A percentile compares a stretch with the other conserved stretches of the same genome.
Conservation (phyloP, 2,113 vertebrate species). For the Etia nguti region DNA sequence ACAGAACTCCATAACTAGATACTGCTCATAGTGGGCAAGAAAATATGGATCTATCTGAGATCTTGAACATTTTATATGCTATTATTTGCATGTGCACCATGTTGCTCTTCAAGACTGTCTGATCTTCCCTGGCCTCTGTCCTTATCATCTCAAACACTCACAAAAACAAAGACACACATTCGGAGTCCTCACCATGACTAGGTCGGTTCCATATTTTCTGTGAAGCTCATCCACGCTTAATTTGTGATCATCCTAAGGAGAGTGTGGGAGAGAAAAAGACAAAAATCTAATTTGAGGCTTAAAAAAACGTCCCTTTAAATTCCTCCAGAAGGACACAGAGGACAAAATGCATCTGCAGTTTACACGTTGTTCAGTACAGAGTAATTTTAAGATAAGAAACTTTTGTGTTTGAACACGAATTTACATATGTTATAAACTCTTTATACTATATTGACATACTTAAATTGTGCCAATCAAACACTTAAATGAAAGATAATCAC, state of each 20-base stretch:
- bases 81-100: neutral
- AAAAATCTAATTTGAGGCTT: neutral
- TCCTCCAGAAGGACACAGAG: neutral
- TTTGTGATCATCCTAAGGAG: constrained; percentile 90
- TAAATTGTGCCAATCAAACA: neutral
- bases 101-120: neutral
- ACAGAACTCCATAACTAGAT: neutral
- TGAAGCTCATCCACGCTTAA: constrained; percentile 91
- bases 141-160: neutral
- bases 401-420: neutral
- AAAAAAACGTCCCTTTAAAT: neutral
- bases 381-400: neutral
- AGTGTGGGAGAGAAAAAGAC: neutral
- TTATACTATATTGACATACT: neutral
- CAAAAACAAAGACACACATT: neutral
- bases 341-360: neutral
- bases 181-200: constrained; percentile 76
- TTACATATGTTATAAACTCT: neutral
- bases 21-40: neutral
- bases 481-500: neutral
- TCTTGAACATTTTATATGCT: neutral
- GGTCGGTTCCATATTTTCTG: constrained; percentile 90
- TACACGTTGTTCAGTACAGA: neutral
- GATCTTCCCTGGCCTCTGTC: neutral
- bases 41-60: neutral